Conservation (phyloP, 2,113 vertebrate genomes). For the Malurus elegans region DNA sequence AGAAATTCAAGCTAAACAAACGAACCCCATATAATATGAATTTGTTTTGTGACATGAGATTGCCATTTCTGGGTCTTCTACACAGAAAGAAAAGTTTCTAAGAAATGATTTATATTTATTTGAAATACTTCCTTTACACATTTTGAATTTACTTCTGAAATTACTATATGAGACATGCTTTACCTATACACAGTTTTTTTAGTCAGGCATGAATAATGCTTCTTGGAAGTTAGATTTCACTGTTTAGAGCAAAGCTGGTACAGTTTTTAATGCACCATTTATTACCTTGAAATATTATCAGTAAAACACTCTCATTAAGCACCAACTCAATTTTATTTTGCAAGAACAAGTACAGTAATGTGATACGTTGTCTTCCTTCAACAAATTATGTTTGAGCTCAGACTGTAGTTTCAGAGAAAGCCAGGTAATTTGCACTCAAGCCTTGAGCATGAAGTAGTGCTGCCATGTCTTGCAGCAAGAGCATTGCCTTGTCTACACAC, state of each 20-base stretch:
- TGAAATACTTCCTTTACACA: neutral
- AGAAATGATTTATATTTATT: neutral
- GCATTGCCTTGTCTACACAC: neutral
- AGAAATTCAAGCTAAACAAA: neutral
- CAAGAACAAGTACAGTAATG: neutral
- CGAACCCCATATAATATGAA: neutral
- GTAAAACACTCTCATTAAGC: neutral
- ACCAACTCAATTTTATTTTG: neutral
- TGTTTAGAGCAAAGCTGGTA: neutral
- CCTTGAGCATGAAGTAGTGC: neutral
- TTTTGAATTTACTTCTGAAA: neutral
- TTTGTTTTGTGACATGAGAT: fast-evolving
- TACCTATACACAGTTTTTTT: neutral
- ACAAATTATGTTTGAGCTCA: neutral
- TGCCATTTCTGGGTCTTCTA: fast-evolving
- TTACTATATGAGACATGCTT: neutral
- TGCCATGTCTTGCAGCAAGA: neutral
- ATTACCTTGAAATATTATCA: neutral
- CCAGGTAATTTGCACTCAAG: neutral
- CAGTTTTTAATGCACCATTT: neutral
- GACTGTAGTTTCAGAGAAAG: neutral
- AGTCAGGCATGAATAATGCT: neutral
- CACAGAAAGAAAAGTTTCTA: neutral
- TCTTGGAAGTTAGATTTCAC: neutral
- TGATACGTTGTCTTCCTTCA: neutral